A percentile compares a stretch with the other conserved stretches of the same genome.
These are phyloP conservation scores for Galerucella pusilla DNA, from an alignment of 2,888 invertebrate genomes.

Conservation along the genomic window DNA sequence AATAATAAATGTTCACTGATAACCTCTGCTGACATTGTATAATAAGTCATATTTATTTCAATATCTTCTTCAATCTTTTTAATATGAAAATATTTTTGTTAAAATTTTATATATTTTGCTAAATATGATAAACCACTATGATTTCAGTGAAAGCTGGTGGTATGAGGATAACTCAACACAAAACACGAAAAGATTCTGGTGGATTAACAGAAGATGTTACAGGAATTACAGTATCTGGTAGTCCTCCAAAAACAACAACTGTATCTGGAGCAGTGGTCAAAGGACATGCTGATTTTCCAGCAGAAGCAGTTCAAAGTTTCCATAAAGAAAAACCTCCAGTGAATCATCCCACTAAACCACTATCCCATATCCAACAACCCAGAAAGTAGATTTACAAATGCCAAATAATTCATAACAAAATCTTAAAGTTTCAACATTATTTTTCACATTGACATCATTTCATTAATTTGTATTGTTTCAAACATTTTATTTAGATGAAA, in stretches of 20 bases:
- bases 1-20: too few species aligned
- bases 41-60: too few species aligned
- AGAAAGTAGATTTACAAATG: slow-evolving; percentile 72
- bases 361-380: slow-evolving; percentile 85
- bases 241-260: slow-evolving; percentile 81
- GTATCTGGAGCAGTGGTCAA: slow-evolving; percentile 84
- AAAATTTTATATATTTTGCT: too few species aligned
- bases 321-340: slow-evolving; percentile 83
- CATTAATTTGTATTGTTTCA: background rate
- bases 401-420: slow-evolving; percentile 22
- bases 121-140: background rate
- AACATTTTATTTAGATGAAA: too few species aligned
- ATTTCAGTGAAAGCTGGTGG: slow-evolving; percentile 87
- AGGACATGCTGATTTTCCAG: slow-evolving; percentile 89
- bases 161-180: slow-evolving; percentile 92
- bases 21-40: too few species aligned
- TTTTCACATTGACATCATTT: slow-evolving; percentile 7
- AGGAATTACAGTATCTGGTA: slow-evolving; percentile 78
- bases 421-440: slow-evolving; percentile 9
- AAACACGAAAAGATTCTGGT: slow-evolving; percentile 75
- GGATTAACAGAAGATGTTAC: slow-evolving; percentile 77
- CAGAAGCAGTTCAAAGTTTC: slow-evolving; percentile 86
- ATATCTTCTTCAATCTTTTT: too few species aligned
- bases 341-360: slow-evolving; percentile 71
- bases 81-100: too few species aligned